phyloP scores from a whole-genome alignment of 2,113 vertebrate species.

The Acrocephalus arundinaceus region DNA sequence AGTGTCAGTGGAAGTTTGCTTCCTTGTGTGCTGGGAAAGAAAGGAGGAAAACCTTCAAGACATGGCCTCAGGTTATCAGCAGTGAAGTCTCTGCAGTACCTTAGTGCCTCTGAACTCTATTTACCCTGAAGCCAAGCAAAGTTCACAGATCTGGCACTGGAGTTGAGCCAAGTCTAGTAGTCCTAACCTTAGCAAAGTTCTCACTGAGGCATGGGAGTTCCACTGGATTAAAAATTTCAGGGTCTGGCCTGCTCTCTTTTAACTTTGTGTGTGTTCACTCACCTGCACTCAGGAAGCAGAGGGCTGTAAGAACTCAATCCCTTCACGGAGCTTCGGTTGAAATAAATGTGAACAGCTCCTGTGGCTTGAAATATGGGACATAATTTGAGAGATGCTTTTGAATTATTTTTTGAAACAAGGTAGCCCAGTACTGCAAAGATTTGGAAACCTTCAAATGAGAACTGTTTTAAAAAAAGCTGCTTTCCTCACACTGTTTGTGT shows the following conservation, averaged over 20 bases:
- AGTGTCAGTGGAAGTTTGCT: neutral
- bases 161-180: neutral
- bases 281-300: neutral
- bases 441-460: neutral
- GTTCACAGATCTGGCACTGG: neutral
- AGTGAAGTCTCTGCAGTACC: neutral
- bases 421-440: neutral
- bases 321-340: neutral
- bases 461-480: neutral
- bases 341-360: neutral
- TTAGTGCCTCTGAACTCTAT: slow-evolving; percentile 22
- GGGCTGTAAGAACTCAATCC: neutral
- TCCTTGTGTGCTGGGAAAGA: neutral
- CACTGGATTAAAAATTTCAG: neutral
- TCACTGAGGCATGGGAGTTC: neutral
- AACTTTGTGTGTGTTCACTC: neutral
- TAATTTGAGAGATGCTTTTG: neutral
- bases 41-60: neutral
- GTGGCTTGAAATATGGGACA: neutral
- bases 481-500: neutral
- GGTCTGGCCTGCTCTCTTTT: neutral
- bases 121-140: slow-evolving; percentile 7
- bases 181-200: neutral
- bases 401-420: neutral
- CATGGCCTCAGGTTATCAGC: neutral